Percentiles rank a stretch among this genome's conserved stretches.
These are phyloP conservation scores for Pseudomyrmex pallidus DNA, from an alignment of 1,140 invertebrate species.

Conservation along the genomic window DNA sequence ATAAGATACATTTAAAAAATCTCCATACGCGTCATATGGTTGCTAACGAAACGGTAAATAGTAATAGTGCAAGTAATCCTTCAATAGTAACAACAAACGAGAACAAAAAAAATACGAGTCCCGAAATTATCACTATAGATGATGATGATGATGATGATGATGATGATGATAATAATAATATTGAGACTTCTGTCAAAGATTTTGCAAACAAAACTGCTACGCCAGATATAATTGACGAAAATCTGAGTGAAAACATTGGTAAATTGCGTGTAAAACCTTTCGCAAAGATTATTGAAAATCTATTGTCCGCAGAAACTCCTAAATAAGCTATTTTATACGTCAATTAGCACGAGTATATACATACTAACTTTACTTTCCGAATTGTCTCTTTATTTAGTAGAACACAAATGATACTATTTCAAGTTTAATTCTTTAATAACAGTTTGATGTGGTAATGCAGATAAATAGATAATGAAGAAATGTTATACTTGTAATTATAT, in stretches of 20 bases:
- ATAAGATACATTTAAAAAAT: constrained; percentile 7
- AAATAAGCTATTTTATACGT: neutral
- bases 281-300: constrained; percentile 58
- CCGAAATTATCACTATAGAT: constrained; percentile 36
- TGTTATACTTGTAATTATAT: too few relatives aligned
- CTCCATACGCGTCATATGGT: constrained; percentile 8
- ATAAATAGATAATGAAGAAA: too few relatives aligned
- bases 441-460: too few relatives aligned
- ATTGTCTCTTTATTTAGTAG: too few relatives aligned
- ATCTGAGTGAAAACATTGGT: constrained; percentile 45
- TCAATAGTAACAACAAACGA: neutral
- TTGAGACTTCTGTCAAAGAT: neutral
- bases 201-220: neutral
- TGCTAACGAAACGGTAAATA: neutral
- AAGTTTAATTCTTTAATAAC: too few relatives aligned
- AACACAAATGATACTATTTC: too few relatives aligned
- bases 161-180: neutral
- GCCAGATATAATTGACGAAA: neutral
- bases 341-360: too few relatives aligned
- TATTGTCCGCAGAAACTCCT: neutral
- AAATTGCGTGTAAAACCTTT: constrained; percentile 74
- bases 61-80: neutral
- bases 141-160: constrained; percentile 1
- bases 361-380: too few relatives aligned
- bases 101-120: neutral